A percentile compares a stretch with the other conserved stretches of the same genome.
Evolutionary conservation across 2,888 invertebrate genomes (phyloP).

Genomic region (Muschampia staudingeri): DNA sequence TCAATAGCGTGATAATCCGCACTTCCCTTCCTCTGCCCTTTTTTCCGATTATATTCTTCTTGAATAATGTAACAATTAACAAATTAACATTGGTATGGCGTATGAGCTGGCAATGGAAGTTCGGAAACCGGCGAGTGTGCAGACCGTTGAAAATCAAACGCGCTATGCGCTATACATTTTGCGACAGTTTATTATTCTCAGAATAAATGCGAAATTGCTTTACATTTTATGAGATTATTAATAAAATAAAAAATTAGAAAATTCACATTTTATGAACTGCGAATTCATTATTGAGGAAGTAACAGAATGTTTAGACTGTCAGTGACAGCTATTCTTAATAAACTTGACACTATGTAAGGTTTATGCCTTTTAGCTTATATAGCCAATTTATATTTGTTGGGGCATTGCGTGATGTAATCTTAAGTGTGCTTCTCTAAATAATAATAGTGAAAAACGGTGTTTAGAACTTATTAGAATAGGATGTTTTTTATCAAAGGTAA

Average conservation of each 20-base stretch:
- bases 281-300: neutral
- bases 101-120: constrained; percentile 26
- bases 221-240: neutral
- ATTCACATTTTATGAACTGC: neutral
- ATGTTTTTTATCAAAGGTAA: too few species aligned
- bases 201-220: neutral
- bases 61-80: neutral
- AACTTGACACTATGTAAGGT: neutral
- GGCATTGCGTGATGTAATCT: too few species aligned
- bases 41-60: too few species aligned
- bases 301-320: neutral
- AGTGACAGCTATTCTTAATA: neutral
- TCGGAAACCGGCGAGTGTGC: constrained; percentile 36
- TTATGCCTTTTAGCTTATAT: neutral
- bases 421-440: too few species aligned
- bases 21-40: too few species aligned
- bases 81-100: constrained; percentile 23
- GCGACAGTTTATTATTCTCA: neutral
- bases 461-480: too few species aligned
- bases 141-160: neutral
- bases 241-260: neutral
- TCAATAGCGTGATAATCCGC: too few species aligned
- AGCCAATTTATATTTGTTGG: too few species aligned
- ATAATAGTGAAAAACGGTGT: too few species aligned
- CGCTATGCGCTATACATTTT: constrained; percentile 5